Conservation (phyloP, 1,140 invertebrate species). For the Leptopilina boulardi region DNA sequence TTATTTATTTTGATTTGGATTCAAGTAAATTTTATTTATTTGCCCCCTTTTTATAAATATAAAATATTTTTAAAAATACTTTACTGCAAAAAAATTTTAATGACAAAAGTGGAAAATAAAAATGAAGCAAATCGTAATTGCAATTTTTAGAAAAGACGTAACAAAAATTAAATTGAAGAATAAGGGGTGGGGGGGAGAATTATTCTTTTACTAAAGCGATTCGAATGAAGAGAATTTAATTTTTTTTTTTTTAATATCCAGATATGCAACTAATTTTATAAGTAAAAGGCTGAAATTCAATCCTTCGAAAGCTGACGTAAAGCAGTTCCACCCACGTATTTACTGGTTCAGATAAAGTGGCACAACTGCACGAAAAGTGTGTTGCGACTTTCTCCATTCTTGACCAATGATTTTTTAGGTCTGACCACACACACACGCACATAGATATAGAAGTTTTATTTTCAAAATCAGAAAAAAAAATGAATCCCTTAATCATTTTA, state of each 20-base stretch:
- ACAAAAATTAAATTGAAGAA: too few relatives aligned
- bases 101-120: too few relatives aligned
- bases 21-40: too few relatives aligned
- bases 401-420: constrained; percentile 59
- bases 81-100: too few relatives aligned
- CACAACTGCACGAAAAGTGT: constrained; percentile 50
- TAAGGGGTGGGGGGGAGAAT: too few relatives aligned
- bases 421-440: constrained; percentile 34
- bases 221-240: neutral
- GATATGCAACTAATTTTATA: constrained; percentile 6
- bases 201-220: neutral
- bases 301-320: constrained; percentile 23
- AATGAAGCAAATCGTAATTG: too few relatives aligned
- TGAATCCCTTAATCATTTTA: neutral
- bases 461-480: neutral
- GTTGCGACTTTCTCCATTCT: constrained; percentile 59
- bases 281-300: constrained; percentile 16
- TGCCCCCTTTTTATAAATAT: too few relatives aligned
- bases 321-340: constrained; percentile 33
- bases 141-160: too few relatives aligned
- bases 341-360: constrained; percentile 38
- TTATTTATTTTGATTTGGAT: too few relatives aligned
- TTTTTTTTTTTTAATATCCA: neutral
- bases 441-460: too few relatives aligned
- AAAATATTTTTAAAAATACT: too few relatives aligned